A percentile compares a stretch with the other conserved stretches of the same genome.
These are phyloP conservation scores for Nansenia antarctica DNA, from an alignment of 2,113 vertebrate genomes.

Conservation along the genomic window DNA sequence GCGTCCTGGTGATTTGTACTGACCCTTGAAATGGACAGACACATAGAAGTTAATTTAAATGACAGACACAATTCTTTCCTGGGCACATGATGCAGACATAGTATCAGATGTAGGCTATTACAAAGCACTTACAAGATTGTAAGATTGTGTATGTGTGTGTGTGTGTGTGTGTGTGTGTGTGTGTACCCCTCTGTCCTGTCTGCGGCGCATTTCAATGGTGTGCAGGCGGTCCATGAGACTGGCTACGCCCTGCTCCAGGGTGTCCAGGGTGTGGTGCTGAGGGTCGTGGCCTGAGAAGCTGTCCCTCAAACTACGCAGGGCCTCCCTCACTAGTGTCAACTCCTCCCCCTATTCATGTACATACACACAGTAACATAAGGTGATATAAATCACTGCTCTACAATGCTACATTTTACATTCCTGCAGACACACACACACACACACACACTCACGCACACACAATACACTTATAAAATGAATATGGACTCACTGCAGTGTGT, in stretches of 20 bases:
- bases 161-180: not conserved
- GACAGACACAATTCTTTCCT: not conserved
- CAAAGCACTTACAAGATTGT: not conserved
- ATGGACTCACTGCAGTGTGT: constrained; percentile 77
- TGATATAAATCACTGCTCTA: too few relatives aligned
- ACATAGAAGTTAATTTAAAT: not conserved
- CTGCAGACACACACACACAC: not conserved
- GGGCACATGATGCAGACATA: not conserved
- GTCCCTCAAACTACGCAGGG: constrained; percentile 91
- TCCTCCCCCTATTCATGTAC: constrained; percentile 79
- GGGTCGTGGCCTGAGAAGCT: constrained; percentile 93
- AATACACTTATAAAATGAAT: not conserved
- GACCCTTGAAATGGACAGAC: constrained; percentile 67
- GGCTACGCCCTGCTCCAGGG: constrained; percentile 91
- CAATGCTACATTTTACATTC: too few relatives aligned
- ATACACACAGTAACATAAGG: constrained; percentile 5
- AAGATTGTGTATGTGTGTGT: constrained; percentile 4
- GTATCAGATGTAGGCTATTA: not conserved
- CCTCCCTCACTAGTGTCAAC: constrained; percentile 91
- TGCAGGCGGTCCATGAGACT: constrained; percentile 91
- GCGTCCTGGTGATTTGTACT: constrained; percentile 81
- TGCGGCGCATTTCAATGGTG: constrained; percentile 78
- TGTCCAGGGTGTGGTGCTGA: constrained; percentile 96
- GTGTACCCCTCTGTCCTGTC: constrained; percentile 84
- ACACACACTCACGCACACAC: not conserved